phyloP scores from a whole-genome alignment of 2,113 vertebrate genomes.

The Pseudopodoces humilis region DNA sequence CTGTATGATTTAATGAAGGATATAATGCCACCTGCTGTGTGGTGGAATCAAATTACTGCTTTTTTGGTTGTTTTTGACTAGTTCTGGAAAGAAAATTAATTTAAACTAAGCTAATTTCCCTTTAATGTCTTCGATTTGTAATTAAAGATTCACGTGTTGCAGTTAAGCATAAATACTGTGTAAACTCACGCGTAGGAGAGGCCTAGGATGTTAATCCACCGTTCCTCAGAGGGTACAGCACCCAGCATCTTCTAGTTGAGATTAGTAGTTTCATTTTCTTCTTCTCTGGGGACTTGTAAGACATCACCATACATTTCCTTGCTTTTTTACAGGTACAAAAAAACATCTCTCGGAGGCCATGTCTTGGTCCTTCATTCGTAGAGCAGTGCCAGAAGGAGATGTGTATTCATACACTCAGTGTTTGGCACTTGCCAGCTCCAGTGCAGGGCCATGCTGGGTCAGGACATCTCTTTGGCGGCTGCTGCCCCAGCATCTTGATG shows the following conservation, averaged over 20 bases:
- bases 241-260: not conserved
- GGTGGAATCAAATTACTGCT: slow-evolving; percentile 21
- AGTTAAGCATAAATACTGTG: not conserved
- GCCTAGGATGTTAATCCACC: not conserved
- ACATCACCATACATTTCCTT: not conserved
- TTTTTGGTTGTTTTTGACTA: slow-evolving; percentile 40
- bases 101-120: slow-evolving; percentile 20
- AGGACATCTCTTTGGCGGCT: not conserved
- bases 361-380: not conserved
- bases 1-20: slow-evolving; percentile 40
- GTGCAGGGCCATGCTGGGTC: not conserved
- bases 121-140: not conserved
- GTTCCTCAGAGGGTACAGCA: not conserved
- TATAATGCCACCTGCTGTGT: slow-evolving; percentile 52
- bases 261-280: not conserved
- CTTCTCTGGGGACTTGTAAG: not conserved
- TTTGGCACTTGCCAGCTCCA: fast-evolving
- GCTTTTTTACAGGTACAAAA: not conserved
- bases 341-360: not conserved
- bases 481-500: not conserved
- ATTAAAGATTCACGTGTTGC: not conserved
- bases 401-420: fast-evolving
- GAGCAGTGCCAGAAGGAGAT: not conserved
- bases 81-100: slow-evolving; percentile 33
- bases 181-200: not conserved